Evolutionary conservation across 2,113 vertebrate genomes (phyloP), one percentile per base, ranked within the genome.

Genomic region (Sterrhoptilus dennistouni): DNA sequence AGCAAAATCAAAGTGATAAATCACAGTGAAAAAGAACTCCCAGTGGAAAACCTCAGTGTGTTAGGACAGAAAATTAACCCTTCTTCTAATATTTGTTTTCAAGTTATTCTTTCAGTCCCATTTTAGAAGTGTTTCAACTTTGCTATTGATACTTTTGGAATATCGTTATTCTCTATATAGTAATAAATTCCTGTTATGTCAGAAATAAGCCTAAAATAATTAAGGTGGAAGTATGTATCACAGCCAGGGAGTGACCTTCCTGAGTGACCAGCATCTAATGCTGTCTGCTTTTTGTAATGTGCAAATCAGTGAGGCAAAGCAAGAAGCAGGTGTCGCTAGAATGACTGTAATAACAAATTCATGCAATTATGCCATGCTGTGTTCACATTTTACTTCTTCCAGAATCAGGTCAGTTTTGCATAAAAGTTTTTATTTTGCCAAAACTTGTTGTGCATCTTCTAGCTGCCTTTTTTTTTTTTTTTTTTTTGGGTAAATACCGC

Each of bases 311-410:
- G 82, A 94, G 85, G 94, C 93, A 91, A 21, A 35, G 82, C 47
- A 68, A 53, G 93, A 60, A 94, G 59, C 93, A 91, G 91, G 90
- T 95, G 87, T 88, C 59, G 0, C 89, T 94, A 19, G 71, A 25
- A 70, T 60, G 70, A 3, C 83, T 74, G 50, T 77, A 57, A 83
- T 54, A 93, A 83, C 59, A 91, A 91, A 93, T 77, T 4, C 70
- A 44, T 91, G 93, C 70, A 90, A 76, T 95, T 91, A 93, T 87
- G 63, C 81, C 93, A 59, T 52, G 89, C 82, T 96, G 87, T 59
- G 93, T 77, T 93, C 85, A 83, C 20, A 40, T 90, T 90, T 74
- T 47, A 63, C 50, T 90, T 83, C 90, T 83, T 44, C 38, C 45
- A 94, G 61, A 94, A 94, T 81, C 90, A 90, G 95, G 87, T 91